These are phyloP conservation scores for Mus pahari DNA, from an alignment of 2,113 vertebrate species.

Conservation along the genomic window DNA sequence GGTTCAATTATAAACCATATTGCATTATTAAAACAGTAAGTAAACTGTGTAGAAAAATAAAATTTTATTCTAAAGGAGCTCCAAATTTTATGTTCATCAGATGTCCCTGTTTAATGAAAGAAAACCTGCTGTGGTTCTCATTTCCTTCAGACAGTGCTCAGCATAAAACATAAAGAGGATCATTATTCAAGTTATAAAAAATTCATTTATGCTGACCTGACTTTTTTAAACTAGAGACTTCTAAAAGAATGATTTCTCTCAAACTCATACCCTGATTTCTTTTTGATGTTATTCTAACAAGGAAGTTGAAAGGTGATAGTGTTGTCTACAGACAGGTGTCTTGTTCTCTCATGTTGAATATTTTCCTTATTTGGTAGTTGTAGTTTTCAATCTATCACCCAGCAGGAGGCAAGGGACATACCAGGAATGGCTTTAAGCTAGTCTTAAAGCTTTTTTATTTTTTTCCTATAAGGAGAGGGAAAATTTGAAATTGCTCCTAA, in stretches of 20 bases:
- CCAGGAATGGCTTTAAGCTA: neutral
- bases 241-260: neutral
- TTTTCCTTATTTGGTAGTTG: neutral
- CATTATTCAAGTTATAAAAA: conserved; percentile 56
- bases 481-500: neutral
- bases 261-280: neutral
- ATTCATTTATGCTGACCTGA: conserved; percentile 16
- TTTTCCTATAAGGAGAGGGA: neutral
- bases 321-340: neutral
- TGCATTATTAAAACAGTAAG: neutral
- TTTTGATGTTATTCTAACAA: neutral
- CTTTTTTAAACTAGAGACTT: conserved; percentile 31
- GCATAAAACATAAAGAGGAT: neutral
- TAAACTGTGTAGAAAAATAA: neutral
- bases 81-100: neutral
- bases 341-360: conserved; percentile 37
- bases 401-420: neutral
- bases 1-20: neutral
- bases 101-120: neutral
- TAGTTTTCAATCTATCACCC: conserved; percentile 39
- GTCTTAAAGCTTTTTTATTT: neutral
- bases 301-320: conserved; percentile 16
- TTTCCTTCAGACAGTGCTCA: neutral
- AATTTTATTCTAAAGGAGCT: neutral
- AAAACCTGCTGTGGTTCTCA: neutral